Conservation (phyloP, 2,797 vertebrate genomes). For the Pangasius macronema region DNA sequence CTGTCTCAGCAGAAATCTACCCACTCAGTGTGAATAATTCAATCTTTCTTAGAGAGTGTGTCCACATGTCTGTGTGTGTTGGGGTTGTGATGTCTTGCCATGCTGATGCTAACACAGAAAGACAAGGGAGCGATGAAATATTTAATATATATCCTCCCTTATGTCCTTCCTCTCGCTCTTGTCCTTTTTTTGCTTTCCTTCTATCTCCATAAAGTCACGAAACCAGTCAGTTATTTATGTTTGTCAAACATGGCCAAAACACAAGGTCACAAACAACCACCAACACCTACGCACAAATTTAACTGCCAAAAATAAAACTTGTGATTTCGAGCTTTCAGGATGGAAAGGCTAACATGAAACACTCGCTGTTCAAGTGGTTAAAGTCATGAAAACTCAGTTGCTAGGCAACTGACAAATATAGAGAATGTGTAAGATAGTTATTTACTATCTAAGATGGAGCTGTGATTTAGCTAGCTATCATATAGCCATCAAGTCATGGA, state of each 20-base stretch:
- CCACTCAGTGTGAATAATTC: slow-evolving; percentile 74
- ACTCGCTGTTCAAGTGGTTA: background rate
- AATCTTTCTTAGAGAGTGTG: slow-evolving; percentile 52
- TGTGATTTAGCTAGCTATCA: background rate
- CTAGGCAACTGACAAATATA: background rate
- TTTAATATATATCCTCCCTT: slow-evolving; percentile 70
- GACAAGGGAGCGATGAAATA: slow-evolving; percentile 77
- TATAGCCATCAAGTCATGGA: background rate
- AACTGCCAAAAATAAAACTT: slow-evolving; percentile 4
- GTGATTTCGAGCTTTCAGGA: background rate
- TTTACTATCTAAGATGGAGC: background rate
- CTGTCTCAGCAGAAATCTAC: slow-evolving; percentile 67
- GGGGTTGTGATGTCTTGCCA: slow-evolving; percentile 61
- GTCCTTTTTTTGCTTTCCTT: slow-evolving; percentile 31
- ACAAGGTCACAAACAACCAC: slow-evolving; percentile 26
- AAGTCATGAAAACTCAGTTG: background rate
- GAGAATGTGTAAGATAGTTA: background rate
- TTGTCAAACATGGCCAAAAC: slow-evolving; percentile 12
- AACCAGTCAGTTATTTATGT: slow-evolving; percentile 13
- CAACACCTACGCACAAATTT: background rate
- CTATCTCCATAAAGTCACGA: slow-evolving; percentile 22
- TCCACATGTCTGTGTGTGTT: slow-evolving; percentile 22
- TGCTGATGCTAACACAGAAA: slow-evolving; percentile 74
- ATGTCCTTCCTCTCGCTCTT: slow-evolving; percentile 36
- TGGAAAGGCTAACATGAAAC: background rate